Percentiles rank a stretch among this genome's conserved stretches.
Evolutionary conservation across 2,113 vertebrate species (phyloP).

Genomic region (Ciconia stormi): DNA sequence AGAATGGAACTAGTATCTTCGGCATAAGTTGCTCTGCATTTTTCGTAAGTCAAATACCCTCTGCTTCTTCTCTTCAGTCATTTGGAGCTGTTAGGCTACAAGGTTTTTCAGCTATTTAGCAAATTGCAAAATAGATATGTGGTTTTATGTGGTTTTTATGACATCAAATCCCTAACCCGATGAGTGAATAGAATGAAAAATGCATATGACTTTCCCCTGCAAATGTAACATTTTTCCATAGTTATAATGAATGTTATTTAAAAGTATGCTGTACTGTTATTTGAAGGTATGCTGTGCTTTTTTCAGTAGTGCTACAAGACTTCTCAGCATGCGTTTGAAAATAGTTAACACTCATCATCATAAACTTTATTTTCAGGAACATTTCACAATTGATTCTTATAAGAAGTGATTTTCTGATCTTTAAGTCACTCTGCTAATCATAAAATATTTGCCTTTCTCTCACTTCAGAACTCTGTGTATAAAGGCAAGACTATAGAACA

Average conservation of each 20-base stretch:
- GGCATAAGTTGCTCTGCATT: not conserved
- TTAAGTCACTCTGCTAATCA: not conserved
- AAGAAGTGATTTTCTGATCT: not conserved
- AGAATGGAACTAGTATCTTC: not conserved
- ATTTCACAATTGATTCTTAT: not conserved
- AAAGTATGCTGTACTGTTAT: not conserved
- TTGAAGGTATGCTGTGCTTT: not conserved
- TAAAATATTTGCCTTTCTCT: not conserved
- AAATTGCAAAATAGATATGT: not conserved
- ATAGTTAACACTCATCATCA: not conserved
- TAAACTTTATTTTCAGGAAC: slow-evolving; percentile 3
- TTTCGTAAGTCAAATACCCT: not conserved
- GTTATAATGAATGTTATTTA: not conserved
- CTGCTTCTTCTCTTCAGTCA: not conserved
- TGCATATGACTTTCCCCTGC: not conserved
- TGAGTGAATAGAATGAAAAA: not conserved
- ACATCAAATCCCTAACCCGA: not conserved
- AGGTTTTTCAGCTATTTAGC: not conserved
- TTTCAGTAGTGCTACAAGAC: not conserved
- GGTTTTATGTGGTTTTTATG: not conserved
- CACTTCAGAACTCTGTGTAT: not conserved
- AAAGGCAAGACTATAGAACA: not conserved
- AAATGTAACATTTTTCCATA: not conserved
- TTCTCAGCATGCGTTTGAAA: not conserved
- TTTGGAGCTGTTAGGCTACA: not conserved